phyloP scores from a whole-genome alignment of 1,140 invertebrate species.

The Littorina saxatilis region DNA sequence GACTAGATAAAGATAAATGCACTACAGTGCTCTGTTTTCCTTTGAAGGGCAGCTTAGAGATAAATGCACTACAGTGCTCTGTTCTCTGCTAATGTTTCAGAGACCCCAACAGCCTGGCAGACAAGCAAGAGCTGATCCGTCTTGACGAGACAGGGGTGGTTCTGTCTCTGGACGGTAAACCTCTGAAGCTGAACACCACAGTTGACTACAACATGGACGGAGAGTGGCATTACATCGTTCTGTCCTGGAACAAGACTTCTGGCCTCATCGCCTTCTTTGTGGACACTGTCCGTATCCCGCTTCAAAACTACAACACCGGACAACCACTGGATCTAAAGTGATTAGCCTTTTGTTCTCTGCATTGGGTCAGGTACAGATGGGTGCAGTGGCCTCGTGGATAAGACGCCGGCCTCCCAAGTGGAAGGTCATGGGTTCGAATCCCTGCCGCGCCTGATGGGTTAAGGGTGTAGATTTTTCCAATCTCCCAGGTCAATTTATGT shows the following conservation, averaged over 20 bases:
- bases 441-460: too few species aligned
- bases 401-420: too few species aligned
- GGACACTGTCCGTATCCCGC: conserved; percentile 33
- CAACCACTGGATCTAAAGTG: conserved; percentile 20
- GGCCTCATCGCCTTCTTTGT: conserved; percentile 42
- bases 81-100: conserved; percentile 6
- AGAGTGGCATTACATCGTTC: conserved; percentile 45
- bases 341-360: too few species aligned
- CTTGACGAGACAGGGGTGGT: conserved; percentile 31
- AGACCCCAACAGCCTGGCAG: conserved; percentile 35
- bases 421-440: too few species aligned
- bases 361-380: too few species aligned
- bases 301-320: conserved; percentile 24
- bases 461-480: too few species aligned
- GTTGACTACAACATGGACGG: conserved; percentile 32
- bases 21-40: too few species aligned
- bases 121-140: conserved; percentile 39
- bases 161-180: background rate
- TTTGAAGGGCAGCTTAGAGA: too few species aligned
- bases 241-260: conserved; percentile 33
- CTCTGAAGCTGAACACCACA: background rate
- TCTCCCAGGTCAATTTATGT: too few species aligned
- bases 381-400: too few species aligned
- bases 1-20: too few species aligned
- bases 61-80: too few species aligned